Conservation (phyloP, 1,140 invertebrate species). For the Rhyzopertha dominica region DNA sequence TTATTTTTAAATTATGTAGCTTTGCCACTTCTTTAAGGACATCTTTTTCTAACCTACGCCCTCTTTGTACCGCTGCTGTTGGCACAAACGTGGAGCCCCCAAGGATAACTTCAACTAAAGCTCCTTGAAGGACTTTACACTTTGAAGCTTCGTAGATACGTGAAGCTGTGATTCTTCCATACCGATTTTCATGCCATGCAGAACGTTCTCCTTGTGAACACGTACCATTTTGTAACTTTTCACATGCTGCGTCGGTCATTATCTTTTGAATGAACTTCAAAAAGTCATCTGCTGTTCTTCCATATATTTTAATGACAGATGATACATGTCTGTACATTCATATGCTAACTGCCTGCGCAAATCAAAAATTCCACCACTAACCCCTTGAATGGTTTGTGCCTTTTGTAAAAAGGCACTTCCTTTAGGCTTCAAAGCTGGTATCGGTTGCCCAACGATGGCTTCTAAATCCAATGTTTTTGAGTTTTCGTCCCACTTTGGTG, state of each 20-base stretch:
- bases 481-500: too few species aligned
- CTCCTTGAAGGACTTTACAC: too few species aligned
- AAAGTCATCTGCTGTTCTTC: too few species aligned
- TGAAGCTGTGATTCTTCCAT: conserved; percentile 38
- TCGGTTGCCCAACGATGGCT: conserved; percentile 16
- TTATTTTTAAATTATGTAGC: neutral
- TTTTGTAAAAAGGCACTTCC: neutral
- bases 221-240: conserved; percentile 15
- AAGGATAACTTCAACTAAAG: too few species aligned
- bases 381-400: conserved; percentile 4
- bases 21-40: neutral
- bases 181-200: conserved; percentile 36
- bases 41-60: too few species aligned
- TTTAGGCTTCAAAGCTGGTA: conserved; percentile 14
- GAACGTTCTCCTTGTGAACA: conserved; percentile 21
- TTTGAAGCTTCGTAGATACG: conserved; percentile 13
- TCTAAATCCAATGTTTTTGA: conserved; percentile 26
- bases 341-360: conserved; percentile 12
- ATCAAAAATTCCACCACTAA: conserved; percentile 17
- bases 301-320: conserved; percentile 18
- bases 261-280: conserved; percentile 13
- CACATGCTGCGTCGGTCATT: conserved; percentile 19
- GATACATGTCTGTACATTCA: conserved; percentile 10
- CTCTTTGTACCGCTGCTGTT: too few species aligned
- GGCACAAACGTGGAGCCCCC: too few species aligned